phyloP scores from a whole-genome alignment of 2,888 invertebrate genomes.

The Sicus ferrugineus region DNA sequence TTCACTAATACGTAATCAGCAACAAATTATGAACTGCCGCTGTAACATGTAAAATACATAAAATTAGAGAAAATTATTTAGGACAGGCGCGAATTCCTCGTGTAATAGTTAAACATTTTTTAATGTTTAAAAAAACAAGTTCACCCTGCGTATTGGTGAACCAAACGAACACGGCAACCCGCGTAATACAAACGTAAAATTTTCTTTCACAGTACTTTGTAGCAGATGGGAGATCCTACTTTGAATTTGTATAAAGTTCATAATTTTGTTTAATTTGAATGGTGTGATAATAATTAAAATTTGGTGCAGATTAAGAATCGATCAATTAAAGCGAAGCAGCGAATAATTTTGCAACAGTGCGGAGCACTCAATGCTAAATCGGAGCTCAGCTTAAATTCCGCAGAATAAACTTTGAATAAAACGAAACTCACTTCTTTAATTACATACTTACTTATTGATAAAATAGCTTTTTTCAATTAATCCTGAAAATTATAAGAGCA shows the following conservation, averaged over 20 bases:
- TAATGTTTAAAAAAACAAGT: not conserved
- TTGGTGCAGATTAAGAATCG: not conserved
- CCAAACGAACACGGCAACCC: constrained; percentile 29
- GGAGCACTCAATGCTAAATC: not conserved
- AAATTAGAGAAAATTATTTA: not conserved
- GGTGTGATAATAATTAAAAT: not conserved
- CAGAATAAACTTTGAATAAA: constrained; percentile 29
- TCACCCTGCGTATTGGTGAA: not conserved
- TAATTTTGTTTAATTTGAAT: not conserved
- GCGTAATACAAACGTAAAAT: constrained; percentile 6
- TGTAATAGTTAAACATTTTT: too few species aligned
- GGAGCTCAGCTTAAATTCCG: not conserved
- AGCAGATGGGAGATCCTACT: constrained; percentile 19
- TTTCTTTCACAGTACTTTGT: constrained; percentile 15
- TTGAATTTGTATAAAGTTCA: constrained; percentile 18
- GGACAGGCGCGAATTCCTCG: too few species aligned
- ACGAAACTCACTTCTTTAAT: constrained; percentile 11
- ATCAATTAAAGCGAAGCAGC: not conserved
- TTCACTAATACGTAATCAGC: not conserved
- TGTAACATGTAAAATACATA: not conserved
- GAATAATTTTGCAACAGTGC: not conserved
- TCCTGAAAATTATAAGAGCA: not conserved
- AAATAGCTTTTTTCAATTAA: not conserved
- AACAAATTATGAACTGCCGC: not conserved
- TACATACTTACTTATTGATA: too few species aligned